These are phyloP conservation scores for Microlaimidae sp. DNA, from an alignment of 2,888 invertebrate species.

Conservation along the genomic window DNA sequence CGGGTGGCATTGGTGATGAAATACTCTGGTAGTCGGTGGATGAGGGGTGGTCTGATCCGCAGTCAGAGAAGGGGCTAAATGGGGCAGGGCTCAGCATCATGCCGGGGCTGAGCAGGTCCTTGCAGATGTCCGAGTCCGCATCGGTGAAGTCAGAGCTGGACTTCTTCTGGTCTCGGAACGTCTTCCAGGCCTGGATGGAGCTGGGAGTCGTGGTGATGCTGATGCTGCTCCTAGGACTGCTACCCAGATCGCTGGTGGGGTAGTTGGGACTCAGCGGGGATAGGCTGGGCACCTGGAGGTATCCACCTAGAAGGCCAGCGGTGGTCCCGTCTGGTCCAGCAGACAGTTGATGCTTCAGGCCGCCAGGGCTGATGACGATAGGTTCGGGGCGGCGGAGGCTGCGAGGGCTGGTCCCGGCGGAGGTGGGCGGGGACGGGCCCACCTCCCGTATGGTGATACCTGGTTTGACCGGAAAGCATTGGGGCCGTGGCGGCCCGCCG, in stretches of 20 bases:
- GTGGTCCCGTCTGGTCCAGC: neutral
- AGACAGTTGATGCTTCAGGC: constrained; percentile 28
- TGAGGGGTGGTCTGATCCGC: constrained; percentile 18
- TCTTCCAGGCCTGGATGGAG: constrained; percentile 25
- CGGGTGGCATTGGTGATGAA: no score
- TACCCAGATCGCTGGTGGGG: constrained; percentile 32
- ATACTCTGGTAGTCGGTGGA: constrained; percentile 23
- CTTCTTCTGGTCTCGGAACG: constrained; percentile 23
- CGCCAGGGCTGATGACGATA: constrained; percentile 28
- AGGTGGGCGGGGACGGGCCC: constrained; percentile 29
- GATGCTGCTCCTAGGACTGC: constrained; percentile 25
- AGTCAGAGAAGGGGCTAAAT: constrained; percentile 28
- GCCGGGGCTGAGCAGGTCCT: constrained; percentile 23
- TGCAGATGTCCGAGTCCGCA: constrained; percentile 19
- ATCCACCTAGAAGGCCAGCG: no score
- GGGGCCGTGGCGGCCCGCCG: neutral
- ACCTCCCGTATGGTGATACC: constrained; percentile 28
- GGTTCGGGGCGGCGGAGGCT: constrained; percentile 21
- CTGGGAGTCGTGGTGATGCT: constrained; percentile 20
- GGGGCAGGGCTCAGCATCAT: constrained; percentile 29
- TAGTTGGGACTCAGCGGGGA: constrained; percentile 27
- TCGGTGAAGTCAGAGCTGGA: constrained; percentile 18
- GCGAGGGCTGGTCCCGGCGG: constrained; percentile 24
- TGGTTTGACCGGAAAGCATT: neutral
- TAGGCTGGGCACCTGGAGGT: constrained; percentile 17